These are phyloP conservation scores for Myotis lucifugus DNA, from an alignment of 2,113 vertebrate species.

Conservation along the genomic window DNA sequence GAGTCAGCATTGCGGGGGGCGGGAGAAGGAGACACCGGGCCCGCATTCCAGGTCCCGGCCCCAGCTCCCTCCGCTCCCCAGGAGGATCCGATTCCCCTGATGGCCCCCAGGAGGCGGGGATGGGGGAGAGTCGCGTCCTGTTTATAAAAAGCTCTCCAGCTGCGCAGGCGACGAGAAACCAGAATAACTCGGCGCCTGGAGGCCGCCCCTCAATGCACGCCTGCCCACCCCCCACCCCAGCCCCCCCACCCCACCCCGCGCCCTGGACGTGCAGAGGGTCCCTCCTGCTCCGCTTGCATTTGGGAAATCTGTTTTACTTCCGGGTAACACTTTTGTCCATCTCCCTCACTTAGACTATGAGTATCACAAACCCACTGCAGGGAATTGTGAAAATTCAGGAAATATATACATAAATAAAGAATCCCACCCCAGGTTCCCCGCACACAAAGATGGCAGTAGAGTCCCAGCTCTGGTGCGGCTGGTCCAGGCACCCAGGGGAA, in stretches of 20 bases:
- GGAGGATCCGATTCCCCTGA: neutral
- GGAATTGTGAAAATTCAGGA: neutral
- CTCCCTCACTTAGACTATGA: neutral
- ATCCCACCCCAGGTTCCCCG: neutral
- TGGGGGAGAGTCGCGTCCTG: neutral
- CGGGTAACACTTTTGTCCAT: neutral
- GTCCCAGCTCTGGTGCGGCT: no score
- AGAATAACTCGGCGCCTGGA: conserved; percentile 59
- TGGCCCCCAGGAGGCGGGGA: neutral
- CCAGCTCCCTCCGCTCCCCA: neutral
- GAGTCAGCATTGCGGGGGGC: neutral
- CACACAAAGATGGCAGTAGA: neutral
- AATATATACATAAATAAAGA: neutral
- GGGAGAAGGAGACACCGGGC: neutral
- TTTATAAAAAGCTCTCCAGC: conserved; percentile 57
- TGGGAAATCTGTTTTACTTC: neutral
- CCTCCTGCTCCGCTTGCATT: neutral
- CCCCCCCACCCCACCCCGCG: no score
- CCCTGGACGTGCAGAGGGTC: neutral
- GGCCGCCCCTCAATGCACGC: neutral
- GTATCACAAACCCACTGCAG: neutral
- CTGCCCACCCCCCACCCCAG: no score
- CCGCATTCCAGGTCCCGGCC: neutral
- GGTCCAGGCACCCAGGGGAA: neutral
- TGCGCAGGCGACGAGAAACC: conserved; percentile 50